phyloP scores from a whole-genome alignment of 1,140 invertebrate species.

The Cydia amplana region DNA sequence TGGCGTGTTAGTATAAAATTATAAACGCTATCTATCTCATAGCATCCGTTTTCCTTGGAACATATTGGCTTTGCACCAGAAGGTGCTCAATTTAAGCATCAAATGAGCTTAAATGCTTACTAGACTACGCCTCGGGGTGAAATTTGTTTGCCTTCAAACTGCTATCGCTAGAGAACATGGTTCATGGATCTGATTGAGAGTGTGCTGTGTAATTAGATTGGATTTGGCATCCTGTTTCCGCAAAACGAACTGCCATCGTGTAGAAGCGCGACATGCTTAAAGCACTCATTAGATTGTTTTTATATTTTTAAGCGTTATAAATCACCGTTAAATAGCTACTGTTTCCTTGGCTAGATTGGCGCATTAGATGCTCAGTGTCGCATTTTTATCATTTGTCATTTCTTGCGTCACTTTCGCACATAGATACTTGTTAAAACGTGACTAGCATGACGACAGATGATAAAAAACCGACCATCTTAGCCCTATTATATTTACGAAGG shows the following conservation, averaged over 20 bases:
- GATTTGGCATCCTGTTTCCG: background rate
- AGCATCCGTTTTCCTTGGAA: background rate
- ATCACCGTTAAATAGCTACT: too few species aligned
- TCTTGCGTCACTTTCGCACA: too few species aligned
- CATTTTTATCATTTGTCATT: too few species aligned
- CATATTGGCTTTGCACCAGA: conserved; percentile 11
- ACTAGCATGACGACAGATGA: too few species aligned
- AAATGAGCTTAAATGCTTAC: conserved; percentile 10
- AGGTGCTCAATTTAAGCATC: background rate
- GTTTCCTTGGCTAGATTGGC: background rate
- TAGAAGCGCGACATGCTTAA: background rate
- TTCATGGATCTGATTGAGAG: background rate
- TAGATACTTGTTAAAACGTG: too few species aligned
- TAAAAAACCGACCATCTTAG: too few species aligned
- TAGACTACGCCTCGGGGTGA: background rate
- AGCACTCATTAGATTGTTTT: background rate
- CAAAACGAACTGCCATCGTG: background rate
- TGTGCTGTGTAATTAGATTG: background rate
- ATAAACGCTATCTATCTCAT: background rate
- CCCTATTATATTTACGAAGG: background rate
- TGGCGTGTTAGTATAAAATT: background rate
- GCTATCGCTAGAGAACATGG: background rate
- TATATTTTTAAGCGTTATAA: background rate
- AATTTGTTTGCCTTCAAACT: conserved; percentile 16
- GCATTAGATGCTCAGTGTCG: background rate